Percentiles rank a stretch among this genome's conserved stretches.
Conservation (phyloP, 2,113 vertebrate genomes). For the Alouatta palliata region DNA sequence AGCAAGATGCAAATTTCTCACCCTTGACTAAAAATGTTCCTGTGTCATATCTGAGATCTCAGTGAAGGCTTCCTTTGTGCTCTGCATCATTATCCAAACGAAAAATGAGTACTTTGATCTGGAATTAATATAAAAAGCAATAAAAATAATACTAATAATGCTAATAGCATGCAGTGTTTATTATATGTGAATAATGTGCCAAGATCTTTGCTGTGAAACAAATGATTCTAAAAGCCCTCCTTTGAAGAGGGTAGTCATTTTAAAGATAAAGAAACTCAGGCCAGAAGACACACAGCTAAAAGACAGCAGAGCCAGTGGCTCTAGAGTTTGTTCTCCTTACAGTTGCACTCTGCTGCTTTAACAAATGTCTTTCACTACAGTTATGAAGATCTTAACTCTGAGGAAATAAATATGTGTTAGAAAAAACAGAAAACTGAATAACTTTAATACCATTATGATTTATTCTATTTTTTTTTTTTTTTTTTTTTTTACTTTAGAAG, state of each 20-base stretch:
- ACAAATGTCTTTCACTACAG: background rate
- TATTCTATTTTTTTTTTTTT: constrained; percentile 29
- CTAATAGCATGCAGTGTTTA: background rate
- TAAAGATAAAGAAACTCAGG: background rate
- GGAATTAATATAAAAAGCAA: constrained; percentile 12
- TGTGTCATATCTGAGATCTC: background rate
- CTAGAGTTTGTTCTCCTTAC: background rate
- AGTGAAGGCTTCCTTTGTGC: background rate
- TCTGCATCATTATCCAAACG: background rate
- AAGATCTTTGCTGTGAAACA: background rate
- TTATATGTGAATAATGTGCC: background rate
- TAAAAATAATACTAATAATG: background rate
- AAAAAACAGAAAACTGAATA: background rate
- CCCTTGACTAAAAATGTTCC: background rate
- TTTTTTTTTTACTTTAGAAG: constrained; percentile 42
- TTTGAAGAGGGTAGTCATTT: background rate
- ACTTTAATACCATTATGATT: background rate
- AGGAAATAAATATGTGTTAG: background rate
- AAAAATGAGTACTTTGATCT: background rate
- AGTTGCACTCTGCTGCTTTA: background rate
- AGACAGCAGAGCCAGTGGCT: fast-evolving
- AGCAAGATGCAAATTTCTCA: background rate
- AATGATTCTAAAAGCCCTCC: background rate
- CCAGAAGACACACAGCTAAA: too few species aligned
- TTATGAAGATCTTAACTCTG: background rate